A percentile compares a stretch with the other conserved stretches of the same genome.
phyloP scores from a whole-genome alignment of 2,797 vertebrate species.

The Forpus xanthops region DNA sequence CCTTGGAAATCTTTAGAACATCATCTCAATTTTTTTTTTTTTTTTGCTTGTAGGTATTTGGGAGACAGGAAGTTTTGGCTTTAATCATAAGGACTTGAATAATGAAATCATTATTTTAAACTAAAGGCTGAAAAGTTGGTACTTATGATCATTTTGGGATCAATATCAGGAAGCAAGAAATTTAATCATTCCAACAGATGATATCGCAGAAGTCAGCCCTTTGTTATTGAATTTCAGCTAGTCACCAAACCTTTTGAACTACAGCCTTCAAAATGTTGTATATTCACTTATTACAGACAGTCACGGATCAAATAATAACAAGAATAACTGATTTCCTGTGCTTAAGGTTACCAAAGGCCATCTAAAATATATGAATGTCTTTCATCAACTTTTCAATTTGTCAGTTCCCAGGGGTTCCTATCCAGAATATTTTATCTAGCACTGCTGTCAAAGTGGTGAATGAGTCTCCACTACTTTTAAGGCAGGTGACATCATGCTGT shows the following conservation, averaged over 20 bases:
- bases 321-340: conserved; percentile 1
- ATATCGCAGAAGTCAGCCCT: not conserved
- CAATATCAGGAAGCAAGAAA: not conserved
- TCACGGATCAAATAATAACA: not conserved
- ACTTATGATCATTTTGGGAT: not conserved
- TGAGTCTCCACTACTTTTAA: not conserved
- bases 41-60: not conserved
- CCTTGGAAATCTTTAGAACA: not conserved
- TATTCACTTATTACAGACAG: not conserved
- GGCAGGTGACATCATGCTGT: not conserved
- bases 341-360: not conserved
- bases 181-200: not conserved
- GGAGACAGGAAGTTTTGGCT: not conserved
- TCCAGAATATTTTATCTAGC: not conserved
- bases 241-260: not conserved
- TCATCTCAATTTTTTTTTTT: not conserved
- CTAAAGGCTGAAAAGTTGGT: not conserved
- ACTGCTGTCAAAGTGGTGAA: not conserved
- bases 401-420: not conserved
- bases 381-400: not conserved
- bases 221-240: not conserved
- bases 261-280: not conserved
- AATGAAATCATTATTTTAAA: not conserved
- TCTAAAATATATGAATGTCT: not conserved
- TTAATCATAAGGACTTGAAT: not conserved